Evolutionary conservation across 2,113 vertebrate species (phyloP).

Genomic region (Anolis carolinensis): DNA sequence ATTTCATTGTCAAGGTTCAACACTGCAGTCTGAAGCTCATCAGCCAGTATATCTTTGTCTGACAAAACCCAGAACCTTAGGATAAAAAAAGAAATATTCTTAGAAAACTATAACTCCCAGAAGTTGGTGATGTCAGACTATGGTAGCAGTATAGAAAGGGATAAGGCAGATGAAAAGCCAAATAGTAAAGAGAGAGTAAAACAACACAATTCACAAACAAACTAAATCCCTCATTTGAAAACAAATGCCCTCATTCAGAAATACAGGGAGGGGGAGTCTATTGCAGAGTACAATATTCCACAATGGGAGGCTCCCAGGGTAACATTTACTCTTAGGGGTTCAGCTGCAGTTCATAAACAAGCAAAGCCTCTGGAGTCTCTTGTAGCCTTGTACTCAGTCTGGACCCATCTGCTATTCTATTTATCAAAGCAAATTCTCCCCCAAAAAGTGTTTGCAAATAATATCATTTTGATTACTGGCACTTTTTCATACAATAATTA

Average conservation of each 20-base stretch:
- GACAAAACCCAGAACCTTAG: background rate
- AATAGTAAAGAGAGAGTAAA: background rate
- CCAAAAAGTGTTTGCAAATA: constrained; percentile 56
- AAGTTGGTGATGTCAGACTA: background rate
- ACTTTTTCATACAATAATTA: constrained; percentile 47
- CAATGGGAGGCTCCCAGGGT: constrained; percentile 55
- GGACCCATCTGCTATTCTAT: constrained; percentile 64
- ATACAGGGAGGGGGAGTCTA: background rate
- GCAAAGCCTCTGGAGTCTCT: constrained; percentile 56
- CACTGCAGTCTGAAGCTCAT: background rate
- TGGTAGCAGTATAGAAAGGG: background rate
- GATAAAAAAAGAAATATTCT: background rate
- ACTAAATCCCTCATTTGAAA: background rate
- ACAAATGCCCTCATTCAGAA: background rate
- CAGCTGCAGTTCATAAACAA: constrained; percentile 58
- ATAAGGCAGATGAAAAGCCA: background rate
- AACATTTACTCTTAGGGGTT: constrained; percentile 49
- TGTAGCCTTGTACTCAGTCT: constrained; percentile 49
- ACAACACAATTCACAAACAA: background rate
- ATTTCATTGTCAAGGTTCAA: background rate
- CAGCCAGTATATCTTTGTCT: background rate
- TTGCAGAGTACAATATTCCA: constrained; percentile 26
- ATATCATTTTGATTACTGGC: constrained; percentile 56
- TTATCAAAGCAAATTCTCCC: constrained; percentile 38
- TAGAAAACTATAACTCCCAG: background rate